These are phyloP conservation scores for Drosophila arawakana DNA, from an alignment of 1,140 invertebrate species.

Conservation along the genomic window DNA sequence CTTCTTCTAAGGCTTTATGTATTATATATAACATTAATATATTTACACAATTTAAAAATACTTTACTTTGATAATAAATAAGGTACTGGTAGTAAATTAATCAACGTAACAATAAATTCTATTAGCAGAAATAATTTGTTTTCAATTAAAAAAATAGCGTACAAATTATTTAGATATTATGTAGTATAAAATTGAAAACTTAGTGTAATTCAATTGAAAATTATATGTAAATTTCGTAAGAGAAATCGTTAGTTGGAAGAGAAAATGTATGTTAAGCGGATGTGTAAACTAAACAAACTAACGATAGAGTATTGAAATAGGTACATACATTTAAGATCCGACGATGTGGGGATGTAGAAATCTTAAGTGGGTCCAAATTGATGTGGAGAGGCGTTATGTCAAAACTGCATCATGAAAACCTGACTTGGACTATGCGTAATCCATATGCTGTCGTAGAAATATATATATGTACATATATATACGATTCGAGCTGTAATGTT, in stretches of 20 bases:
- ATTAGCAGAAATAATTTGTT: neutral
- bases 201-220: conserved; percentile 15
- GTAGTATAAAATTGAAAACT: neutral
- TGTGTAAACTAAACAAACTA: conserved; percentile 34
- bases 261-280: conserved; percentile 32
- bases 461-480: too few species aligned
- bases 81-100: neutral
- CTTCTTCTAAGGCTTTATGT: too few species aligned
- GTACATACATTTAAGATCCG: neutral
- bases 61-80: neutral
- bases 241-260: conserved; percentile 18
- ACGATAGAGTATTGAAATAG: conserved; percentile 9
- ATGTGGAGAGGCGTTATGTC: conserved; percentile 35
- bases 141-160: neutral
- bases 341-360: conserved; percentile 10
- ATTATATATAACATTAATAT: neutral
- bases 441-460: neutral
- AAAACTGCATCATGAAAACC: conserved; percentile 45
- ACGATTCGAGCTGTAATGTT: conserved; percentile 17
- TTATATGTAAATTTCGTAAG: conserved; percentile 29
- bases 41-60: neutral
- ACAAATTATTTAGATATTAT: neutral
- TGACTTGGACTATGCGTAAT: conserved; percentile 14
- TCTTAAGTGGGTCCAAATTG: conserved; percentile 38
- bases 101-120: neutral